Percentiles rank a stretch among this genome's conserved stretches.
Evolutionary conservation across 1,140 invertebrate species (phyloP).

Genomic region (Eufriesea mexicana): DNA sequence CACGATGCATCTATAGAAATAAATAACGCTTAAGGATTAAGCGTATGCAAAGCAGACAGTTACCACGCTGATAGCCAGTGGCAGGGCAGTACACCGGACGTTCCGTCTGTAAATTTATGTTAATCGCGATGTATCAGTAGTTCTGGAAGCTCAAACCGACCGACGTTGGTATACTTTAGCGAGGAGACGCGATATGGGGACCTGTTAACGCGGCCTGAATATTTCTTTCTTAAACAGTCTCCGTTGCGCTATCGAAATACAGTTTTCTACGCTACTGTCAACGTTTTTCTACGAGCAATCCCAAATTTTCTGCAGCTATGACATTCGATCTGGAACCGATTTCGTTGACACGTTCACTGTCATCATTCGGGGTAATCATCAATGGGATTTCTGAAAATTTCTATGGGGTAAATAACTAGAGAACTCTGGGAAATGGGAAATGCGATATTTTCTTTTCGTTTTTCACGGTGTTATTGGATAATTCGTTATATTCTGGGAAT

Average conservation of each 20-base stretch:
- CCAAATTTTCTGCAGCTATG: no score
- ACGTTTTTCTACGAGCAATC: no score
- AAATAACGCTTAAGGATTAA: constrained; percentile 76
- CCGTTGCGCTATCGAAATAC: background rate
- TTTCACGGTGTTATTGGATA: no score
- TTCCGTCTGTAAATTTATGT: constrained; percentile 80
- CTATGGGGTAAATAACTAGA: no score
- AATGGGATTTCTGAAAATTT: no score
- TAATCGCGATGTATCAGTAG: constrained; percentile 80
- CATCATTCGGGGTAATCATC: no score
- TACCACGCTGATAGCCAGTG: constrained; percentile 77
- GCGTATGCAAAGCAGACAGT: constrained; percentile 77
- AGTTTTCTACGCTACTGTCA: no score
- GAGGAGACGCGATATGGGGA: constrained; percentile 24
- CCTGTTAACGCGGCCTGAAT: constrained; percentile 31
- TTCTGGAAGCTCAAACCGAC: constrained; percentile 68
- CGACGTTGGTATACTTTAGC: constrained; percentile 36
- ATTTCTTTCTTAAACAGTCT: background rate
- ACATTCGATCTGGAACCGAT: no score
- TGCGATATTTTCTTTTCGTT: no score
- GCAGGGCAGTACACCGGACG: constrained; percentile 77
- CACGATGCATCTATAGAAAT: constrained; percentile 58
- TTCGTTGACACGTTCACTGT: no score
- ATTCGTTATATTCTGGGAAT: no score
- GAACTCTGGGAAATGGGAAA: no score